phyloP scores from a whole-genome alignment of 2,113 vertebrate species.

The Rhineura floridana region DNA sequence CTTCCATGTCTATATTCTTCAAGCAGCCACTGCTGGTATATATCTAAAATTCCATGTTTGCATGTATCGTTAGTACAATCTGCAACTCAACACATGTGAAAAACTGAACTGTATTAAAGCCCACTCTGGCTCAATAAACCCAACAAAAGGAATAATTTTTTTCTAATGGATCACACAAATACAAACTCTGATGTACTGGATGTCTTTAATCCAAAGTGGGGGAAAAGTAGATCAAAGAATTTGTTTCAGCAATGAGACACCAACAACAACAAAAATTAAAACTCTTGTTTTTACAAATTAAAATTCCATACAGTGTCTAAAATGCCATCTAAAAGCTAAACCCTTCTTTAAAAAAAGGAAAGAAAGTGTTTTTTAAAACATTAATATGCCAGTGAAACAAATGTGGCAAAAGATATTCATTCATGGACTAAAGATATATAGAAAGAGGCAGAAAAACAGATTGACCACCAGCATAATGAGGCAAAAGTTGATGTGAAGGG shows the following conservation, averaged over 20 bases:
- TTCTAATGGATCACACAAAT: slow-evolving; percentile 51
- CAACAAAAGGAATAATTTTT: background rate
- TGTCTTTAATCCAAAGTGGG: slow-evolving; percentile 85
- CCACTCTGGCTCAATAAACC: background rate
- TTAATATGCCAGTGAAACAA: slow-evolving; percentile 61
- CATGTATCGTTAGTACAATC: background rate
- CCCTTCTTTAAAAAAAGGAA: slow-evolving; percentile 53
- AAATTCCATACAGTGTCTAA: slow-evolving; percentile 63
- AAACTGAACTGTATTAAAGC: background rate
- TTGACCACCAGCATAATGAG: slow-evolving; percentile 7
- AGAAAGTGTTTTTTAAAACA: slow-evolving; percentile 49
- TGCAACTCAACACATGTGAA: background rate
- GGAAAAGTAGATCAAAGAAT: slow-evolving; percentile 78
- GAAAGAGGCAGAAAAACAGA: slow-evolving; percentile 11
- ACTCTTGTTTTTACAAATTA: slow-evolving; percentile 59
- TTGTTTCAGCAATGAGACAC: slow-evolving; percentile 78
- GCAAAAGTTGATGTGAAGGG: background rate
- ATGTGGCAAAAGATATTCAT: slow-evolving; percentile 53
- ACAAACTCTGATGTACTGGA: slow-evolving; percentile 39
- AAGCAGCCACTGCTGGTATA: background rate
- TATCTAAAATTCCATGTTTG: background rate
- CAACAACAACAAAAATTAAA: slow-evolving; percentile 24
- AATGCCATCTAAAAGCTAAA: slow-evolving; percentile 68
- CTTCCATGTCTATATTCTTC: background rate
- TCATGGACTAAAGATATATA: slow-evolving; percentile 58